Conservation (phyloP, 2,797 vertebrate species). For the Typhlichthys subterraneus region DNA sequence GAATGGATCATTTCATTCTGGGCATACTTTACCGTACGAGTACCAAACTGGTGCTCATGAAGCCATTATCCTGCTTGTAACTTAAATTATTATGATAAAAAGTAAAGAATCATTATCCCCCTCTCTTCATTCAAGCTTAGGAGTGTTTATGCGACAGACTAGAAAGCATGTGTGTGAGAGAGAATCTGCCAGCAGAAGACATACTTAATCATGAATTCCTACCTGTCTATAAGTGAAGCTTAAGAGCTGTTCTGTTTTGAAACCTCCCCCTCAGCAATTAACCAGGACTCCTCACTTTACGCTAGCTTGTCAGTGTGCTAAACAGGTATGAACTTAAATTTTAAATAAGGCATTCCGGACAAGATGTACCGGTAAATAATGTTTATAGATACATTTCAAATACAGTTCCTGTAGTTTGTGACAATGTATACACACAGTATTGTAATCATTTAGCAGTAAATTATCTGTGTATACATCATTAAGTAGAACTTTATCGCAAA, state of each 20-base stretch:
- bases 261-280: constrained; percentile 62
- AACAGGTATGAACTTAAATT: constrained; percentile 53
- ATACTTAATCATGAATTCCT: constrained; percentile 79
- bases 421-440: no score
- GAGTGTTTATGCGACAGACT: no score
- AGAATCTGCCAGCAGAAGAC: constrained; percentile 66
- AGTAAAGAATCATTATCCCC: not conserved
- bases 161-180: constrained; percentile 11
- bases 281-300: constrained; percentile 59
- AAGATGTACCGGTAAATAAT: constrained; percentile 1
- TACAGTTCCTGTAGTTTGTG: constrained; percentile 21
- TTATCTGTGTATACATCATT: no score
- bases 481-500: no score
- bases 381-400: constrained; percentile 26
- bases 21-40: not conserved
- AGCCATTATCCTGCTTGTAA: not conserved
- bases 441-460: no score
- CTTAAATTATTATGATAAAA: not conserved
- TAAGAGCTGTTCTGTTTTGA: constrained; percentile 70
- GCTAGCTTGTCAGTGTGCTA: constrained; percentile 60
- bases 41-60: not conserved
- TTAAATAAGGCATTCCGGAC: constrained; percentile 32
- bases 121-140: constrained; percentile 12
- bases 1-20: not conserved
- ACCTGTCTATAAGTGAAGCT: constrained; percentile 64